Percentiles rank a stretch among this genome's conserved stretches.
These are phyloP conservation scores for Umimayanthus kanabou DNA, from an alignment of 92 coral and sea anemone genomes.

Conservation along the genomic window DNA sequence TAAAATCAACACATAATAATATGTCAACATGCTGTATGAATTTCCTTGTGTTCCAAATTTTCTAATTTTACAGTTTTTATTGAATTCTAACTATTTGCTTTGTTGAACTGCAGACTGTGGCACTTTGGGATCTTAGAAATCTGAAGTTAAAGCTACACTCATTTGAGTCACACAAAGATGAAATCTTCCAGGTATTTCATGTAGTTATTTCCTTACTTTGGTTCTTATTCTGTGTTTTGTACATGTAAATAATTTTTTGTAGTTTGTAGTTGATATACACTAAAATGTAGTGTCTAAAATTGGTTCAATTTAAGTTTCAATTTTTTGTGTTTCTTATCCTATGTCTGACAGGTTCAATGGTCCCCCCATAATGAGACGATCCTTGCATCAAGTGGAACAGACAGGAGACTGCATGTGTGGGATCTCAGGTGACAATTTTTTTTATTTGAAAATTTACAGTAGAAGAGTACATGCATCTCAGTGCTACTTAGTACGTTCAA, in stretches of 20 bases:
- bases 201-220: too few relatives aligned
- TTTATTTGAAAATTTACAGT: neutral
- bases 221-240: neutral
- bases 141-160: conserved; percentile 94
- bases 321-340: neutral
- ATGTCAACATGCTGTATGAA: too few relatives aligned
- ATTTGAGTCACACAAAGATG: conserved; percentile 98
- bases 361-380: conserved; percentile 99
- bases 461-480: too few relatives aligned
- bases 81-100: neutral
- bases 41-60: too few relatives aligned
- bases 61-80: neutral
- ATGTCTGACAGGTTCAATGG: conserved; percentile 83
- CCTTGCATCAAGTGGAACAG: conserved; percentile 98
- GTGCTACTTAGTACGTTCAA: too few relatives aligned
- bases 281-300: too few relatives aligned
- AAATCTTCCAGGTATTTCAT: conserved; percentile 86
- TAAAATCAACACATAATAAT: too few relatives aligned
- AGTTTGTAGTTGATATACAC: too few relatives aligned
- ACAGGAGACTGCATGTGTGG: conserved; percentile 98
- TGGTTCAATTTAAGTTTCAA: neutral
- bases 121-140: conserved; percentile 96
- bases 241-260: too few relatives aligned
- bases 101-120: conserved; percentile 78
- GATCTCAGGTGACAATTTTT: conserved; percentile 83